These are phyloP conservation scores for Magallana ariakensis DNA, from an alignment of 1,140 invertebrate species.

Conservation along the genomic window DNA sequence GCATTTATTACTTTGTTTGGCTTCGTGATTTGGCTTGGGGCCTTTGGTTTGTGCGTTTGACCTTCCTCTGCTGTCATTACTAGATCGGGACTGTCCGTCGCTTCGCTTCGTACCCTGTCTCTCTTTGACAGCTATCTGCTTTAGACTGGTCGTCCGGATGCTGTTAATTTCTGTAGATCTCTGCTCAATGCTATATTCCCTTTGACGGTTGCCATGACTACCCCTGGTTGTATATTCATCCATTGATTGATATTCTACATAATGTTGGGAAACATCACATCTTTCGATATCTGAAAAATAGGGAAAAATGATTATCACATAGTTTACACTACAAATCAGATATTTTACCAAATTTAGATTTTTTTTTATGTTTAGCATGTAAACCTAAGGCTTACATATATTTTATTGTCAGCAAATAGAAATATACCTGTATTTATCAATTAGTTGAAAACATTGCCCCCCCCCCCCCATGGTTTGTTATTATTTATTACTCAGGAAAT, in stretches of 20 bases:
- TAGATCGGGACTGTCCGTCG: not conserved
- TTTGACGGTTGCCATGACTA: slow-evolving; percentile 33
- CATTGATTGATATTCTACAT: slow-evolving; percentile 33
- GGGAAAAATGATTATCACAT: too few relatives aligned
- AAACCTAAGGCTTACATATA: too few relatives aligned
- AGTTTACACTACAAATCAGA: too few relatives aligned
- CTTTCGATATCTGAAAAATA: not conserved
- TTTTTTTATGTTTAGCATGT: too few relatives aligned
- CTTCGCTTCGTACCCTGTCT: not conserved
- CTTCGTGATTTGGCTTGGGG: not conserved
- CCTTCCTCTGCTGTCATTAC: not conserved
- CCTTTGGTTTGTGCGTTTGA: not conserved
- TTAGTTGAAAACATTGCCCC: too few relatives aligned
- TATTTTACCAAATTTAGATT: too few relatives aligned
- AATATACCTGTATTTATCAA: too few relatives aligned
- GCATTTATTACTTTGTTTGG: not conserved
- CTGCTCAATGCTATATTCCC: slow-evolving; percentile 14
- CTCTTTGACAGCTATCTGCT: slow-evolving; percentile 1
- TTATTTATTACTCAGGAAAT: too few relatives aligned
- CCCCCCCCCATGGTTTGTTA: too few relatives aligned
- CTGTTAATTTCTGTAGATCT: slow-evolving; percentile 26
- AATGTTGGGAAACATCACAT: not conserved
- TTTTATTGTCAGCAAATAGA: too few relatives aligned
- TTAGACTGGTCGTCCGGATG: not conserved
- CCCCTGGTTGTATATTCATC: slow-evolving; percentile 16